Evolutionary conservation across 2,113 vertebrate species (phyloP).

Genomic region (Ancistrus triradiatus): DNA sequence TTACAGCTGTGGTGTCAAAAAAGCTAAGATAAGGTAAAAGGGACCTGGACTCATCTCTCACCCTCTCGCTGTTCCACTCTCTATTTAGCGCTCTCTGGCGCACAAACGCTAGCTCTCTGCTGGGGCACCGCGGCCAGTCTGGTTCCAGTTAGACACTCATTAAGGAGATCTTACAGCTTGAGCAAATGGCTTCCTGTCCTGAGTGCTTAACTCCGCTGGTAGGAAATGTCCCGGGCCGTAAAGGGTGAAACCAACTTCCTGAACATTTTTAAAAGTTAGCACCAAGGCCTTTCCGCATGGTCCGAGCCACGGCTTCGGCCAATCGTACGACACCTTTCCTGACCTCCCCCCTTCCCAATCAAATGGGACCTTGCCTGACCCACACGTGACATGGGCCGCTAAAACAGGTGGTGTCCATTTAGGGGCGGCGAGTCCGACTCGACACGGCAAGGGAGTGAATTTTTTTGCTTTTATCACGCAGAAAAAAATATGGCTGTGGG

Average conservation of each 20-base stretch:
- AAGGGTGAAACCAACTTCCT: constrained; percentile 90
- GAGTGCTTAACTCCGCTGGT: constrained; percentile 93
- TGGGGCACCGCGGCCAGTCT: constrained; percentile 86
- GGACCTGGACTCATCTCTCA: constrained; percentile 82
- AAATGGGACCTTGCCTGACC: constrained; percentile 68
- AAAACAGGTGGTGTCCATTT: constrained; percentile 77
- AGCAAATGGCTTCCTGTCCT: constrained; percentile 96
- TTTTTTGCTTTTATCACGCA: background rate
- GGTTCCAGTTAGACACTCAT: constrained; percentile 99
- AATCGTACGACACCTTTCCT: constrained; percentile 66
- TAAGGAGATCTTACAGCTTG: constrained; percentile 95
- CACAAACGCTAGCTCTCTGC: background rate
- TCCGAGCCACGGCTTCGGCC: constrained; percentile 60
- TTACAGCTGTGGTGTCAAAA: constrained; percentile 88
- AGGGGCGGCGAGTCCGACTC: constrained; percentile 51
- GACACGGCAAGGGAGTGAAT: constrained; percentile 48
- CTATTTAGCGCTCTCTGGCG: constrained; percentile 59
- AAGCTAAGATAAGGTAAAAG: constrained; percentile 93
- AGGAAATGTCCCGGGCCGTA: constrained; percentile 83
- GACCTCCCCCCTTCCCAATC: constrained; percentile 69
- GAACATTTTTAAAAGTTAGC: constrained; percentile 83
- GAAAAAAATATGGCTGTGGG: constrained; percentile 7
- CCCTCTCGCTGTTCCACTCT: background rate
- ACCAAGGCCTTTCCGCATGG: constrained; percentile 65
- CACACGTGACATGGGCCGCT: constrained; percentile 63